Evolutionary conservation across 2,888 invertebrate species (phyloP).

Genomic region (Tachina grossa): DNA sequence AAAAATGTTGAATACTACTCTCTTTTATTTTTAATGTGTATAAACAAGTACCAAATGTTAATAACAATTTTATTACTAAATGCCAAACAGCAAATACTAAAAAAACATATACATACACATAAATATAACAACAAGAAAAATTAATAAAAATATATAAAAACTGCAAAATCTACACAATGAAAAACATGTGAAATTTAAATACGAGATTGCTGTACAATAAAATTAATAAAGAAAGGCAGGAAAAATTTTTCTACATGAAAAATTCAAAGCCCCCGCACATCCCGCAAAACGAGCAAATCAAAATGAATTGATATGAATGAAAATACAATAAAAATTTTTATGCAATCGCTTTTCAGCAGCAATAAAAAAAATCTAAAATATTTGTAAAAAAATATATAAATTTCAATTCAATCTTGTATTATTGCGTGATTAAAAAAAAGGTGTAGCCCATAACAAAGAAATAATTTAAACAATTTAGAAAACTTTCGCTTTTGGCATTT

Average conservation of each 20-base stretch:
- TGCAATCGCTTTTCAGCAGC: background rate
- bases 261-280: background rate
- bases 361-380: background rate
- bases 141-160: background rate
- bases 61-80: slow-evolving; percentile 57
- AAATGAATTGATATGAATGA: slow-evolving; percentile 29
- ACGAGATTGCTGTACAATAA: slow-evolving; percentile 11
- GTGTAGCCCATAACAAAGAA: background rate
- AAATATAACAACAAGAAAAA: slow-evolving; percentile 7
- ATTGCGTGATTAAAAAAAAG: background rate
- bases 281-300: background rate
- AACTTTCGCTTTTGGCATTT: background rate
- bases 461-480: background rate
- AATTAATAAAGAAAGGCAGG: slow-evolving; percentile 23
- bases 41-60: slow-evolving; percentile 51
- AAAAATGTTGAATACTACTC: background rate
- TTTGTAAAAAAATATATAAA: background rate
- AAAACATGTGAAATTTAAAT: slow-evolving; percentile 30
- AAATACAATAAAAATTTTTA: slow-evolving; percentile 23
- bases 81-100: slow-evolving; percentile 33
- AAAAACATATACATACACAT: background rate
- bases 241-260: slow-evolving; percentile 8
- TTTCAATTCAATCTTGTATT: background rate
- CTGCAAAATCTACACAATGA: slow-evolving; percentile 10
- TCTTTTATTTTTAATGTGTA: background rate